phyloP scores from a whole-genome alignment of 1,140 invertebrate species.

The Lepidurus couesii region DNA sequence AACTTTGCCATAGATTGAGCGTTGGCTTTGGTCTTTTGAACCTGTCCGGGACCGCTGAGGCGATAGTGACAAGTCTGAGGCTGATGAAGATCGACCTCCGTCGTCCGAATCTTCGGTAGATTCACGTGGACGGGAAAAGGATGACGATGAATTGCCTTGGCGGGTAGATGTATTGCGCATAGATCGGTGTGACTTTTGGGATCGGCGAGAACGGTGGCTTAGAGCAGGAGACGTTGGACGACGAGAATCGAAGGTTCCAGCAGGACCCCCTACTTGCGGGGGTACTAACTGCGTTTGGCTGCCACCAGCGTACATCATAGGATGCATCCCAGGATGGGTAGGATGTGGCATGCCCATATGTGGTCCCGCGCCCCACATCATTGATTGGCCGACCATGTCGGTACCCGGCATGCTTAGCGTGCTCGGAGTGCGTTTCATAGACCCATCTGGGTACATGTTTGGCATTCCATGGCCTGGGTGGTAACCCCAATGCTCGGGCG shows the following conservation, averaged over 20 bases:
- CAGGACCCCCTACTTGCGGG: neutral
- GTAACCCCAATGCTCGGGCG: conserved; percentile 41
- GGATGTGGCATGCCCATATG: conserved; percentile 30
- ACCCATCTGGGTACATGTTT: conserved; percentile 23
- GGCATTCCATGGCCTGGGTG: conserved; percentile 42
- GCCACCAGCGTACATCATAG: conserved; percentile 31
- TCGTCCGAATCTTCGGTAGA: conserved; percentile 9
- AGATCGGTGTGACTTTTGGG: conserved; percentile 33
- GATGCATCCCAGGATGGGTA: conserved; percentile 30
- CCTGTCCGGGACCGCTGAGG: conserved; percentile 28
- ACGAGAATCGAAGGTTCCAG: conserved; percentile 27
- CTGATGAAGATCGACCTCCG: conserved; percentile 25
- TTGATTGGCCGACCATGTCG: conserved; percentile 15
- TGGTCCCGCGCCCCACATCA: conserved; percentile 42
- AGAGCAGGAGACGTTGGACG: conserved; percentile 32
- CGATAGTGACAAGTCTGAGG: conserved; percentile 17
- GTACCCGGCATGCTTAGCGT: conserved; percentile 53
- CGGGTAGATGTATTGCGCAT: neutral
- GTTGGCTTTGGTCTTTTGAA: neutral
- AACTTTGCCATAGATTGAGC: conserved; percentile 23
- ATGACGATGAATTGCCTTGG: neutral
- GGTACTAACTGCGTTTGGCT: conserved; percentile 30
- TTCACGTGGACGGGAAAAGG: neutral
- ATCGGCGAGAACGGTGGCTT: conserved; percentile 33
- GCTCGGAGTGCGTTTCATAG: conserved; percentile 45